Conservation (phyloP, 2,113 vertebrate genomes). For the Hemibagrus wyckioides region DNA sequence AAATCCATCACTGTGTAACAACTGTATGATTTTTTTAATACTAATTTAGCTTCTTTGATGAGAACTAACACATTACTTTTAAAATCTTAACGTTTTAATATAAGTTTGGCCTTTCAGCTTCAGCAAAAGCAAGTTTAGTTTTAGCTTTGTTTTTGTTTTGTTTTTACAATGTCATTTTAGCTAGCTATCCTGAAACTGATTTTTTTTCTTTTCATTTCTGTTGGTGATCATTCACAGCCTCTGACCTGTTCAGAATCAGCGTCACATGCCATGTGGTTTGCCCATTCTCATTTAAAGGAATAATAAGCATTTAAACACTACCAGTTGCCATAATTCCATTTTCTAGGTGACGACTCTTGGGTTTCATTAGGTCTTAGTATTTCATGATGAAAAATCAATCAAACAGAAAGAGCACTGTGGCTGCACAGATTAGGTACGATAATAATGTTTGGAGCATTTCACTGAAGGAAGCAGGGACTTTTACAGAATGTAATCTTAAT, state of each 20-base stretch:
- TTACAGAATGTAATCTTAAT: slow-evolving; percentile 31
- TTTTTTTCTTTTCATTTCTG: background rate
- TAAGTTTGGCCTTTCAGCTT: background rate
- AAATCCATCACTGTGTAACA: slow-evolving; percentile 27
- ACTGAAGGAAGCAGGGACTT: background rate
- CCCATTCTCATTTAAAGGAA: background rate
- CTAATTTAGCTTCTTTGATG: background rate
- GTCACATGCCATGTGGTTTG: background rate
- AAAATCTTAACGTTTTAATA: background rate
- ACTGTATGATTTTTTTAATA: background rate
- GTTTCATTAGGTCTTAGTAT: background rate
- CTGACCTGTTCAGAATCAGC: background rate
- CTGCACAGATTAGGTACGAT: background rate
- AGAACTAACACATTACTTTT: background rate
- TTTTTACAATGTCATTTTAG: background rate
- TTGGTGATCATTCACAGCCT: background rate
- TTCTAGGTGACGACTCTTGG: background rate
- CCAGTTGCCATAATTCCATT: background rate
- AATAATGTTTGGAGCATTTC: background rate
- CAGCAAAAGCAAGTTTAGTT: background rate
- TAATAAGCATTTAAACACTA: background rate
- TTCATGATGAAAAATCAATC: background rate
- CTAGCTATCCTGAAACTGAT: background rate
- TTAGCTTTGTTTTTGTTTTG: background rate
- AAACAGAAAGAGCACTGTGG: background rate